These are phyloP conservation scores for Erinaceus europaeus DNA, from an alignment of 2,113 vertebrate species.

Conservation along the genomic window DNA sequence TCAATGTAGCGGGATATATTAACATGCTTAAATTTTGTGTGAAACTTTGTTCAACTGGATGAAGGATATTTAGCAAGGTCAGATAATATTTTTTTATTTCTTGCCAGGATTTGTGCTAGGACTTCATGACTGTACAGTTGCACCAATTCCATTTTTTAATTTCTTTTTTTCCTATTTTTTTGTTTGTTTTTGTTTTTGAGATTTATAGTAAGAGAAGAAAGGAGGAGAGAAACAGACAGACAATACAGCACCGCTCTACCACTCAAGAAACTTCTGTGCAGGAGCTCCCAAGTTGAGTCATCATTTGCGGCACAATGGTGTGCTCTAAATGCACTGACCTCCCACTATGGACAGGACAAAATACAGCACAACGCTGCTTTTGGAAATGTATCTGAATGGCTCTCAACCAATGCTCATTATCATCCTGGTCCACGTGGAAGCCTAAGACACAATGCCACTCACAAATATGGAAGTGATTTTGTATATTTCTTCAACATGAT, in stretches of 20 bases:
- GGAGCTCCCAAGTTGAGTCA: too few species aligned
- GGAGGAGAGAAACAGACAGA: too few species aligned
- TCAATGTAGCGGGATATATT: background rate
- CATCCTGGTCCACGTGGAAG: background rate
- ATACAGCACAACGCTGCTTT: background rate
- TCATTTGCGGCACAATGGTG: too few species aligned
- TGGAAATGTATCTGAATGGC: background rate
- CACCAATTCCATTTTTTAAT: too few species aligned
- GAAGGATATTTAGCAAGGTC: conserved; percentile 22
- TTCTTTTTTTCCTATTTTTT: too few species aligned
- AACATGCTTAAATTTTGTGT: conserved; percentile 28
- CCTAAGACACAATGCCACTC: background rate
- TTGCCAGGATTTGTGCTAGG: too few species aligned
- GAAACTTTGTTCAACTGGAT: conserved; percentile 9
- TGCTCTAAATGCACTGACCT: too few species aligned
- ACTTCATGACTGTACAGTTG: too few species aligned
- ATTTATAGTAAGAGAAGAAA: too few species aligned
- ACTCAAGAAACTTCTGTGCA: too few species aligned
- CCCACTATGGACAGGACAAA: background rate
- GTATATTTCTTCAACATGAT: background rate
- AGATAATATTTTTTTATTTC: background rate
- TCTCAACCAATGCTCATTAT: background rate
- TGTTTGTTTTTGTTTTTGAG: too few species aligned
- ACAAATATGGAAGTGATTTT: background rate
- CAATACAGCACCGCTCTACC: too few species aligned